Evolutionary conservation across 2,888 invertebrate species (phyloP).

Genomic region (Acrocyrtus sp.): DNA sequence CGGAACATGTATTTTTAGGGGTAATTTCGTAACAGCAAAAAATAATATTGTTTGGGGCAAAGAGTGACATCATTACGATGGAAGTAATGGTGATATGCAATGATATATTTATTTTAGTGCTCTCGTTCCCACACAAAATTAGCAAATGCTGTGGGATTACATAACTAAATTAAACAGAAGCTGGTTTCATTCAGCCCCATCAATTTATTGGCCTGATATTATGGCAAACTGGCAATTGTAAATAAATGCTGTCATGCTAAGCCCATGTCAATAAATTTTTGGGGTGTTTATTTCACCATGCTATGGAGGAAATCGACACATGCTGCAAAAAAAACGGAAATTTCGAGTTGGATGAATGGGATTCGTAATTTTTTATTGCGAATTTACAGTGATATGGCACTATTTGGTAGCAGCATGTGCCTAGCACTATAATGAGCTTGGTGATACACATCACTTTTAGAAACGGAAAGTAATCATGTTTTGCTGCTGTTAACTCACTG

Average conservation of each 20-base stretch:
- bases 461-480: conserved; percentile 19
- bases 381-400: not conserved
- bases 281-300: not conserved
- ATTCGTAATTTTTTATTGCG: not conserved
- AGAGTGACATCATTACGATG: too few relatives aligned
- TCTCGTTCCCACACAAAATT: conserved; percentile 12
- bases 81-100: not conserved
- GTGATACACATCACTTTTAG: not conserved
- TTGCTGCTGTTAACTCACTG: not conserved
- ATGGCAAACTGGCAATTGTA: conserved; percentile 13
- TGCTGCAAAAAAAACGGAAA: not conserved
- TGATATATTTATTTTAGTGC: conserved; percentile 11
- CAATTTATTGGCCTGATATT: not conserved
- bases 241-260: too few relatives aligned
- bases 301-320: not conserved
- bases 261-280: not conserved
- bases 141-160: conserved; percentile 2
- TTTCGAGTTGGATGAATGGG: not conserved
- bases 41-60: too few relatives aligned
- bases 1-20: conserved; percentile 5
- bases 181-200: not conserved
- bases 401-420: not conserved
- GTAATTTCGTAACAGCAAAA: too few relatives aligned
- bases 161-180: conserved; percentile 3
- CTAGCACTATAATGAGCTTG: not conserved